Conservation (phyloP, 2,113 vertebrate species). For the Urocolius indicus region DNA sequence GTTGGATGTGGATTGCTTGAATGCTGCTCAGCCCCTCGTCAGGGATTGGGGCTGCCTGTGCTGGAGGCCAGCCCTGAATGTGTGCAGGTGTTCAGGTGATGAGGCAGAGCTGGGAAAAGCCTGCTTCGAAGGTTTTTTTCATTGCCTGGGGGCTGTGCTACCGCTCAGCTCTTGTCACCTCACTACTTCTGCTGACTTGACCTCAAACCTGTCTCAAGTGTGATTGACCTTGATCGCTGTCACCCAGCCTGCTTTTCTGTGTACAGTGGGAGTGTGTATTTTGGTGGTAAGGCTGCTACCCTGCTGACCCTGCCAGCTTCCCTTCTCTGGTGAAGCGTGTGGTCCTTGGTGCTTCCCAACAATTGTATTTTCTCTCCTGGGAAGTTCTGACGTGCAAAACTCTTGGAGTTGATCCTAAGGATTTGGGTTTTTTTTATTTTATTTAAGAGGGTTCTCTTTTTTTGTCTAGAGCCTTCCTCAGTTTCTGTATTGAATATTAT, state of each 20-base stretch:
- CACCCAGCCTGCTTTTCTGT: not conserved
- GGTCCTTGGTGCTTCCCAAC: not conserved
- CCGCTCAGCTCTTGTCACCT: not conserved
- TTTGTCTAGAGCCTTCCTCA: not conserved
- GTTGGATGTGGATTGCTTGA: not conserved
- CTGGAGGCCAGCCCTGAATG: not conserved
- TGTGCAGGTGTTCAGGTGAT: not conserved
- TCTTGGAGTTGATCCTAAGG: not conserved
- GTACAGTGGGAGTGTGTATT: not conserved
- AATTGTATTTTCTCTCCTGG: not conserved
- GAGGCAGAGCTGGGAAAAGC: not conserved
- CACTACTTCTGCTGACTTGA: fast-evolving
- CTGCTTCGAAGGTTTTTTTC: fast-evolving
- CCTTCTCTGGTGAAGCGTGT: not conserved
- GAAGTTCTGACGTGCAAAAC: not conserved
- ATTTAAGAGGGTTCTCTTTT: too few relatives aligned
- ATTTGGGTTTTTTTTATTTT: not conserved
- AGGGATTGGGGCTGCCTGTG: not conserved
- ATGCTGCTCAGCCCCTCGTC: too few relatives aligned
- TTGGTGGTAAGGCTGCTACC: not conserved
- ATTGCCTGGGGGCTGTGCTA: fast-evolving
- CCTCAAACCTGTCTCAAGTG: not conserved
- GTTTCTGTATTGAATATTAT: not conserved
- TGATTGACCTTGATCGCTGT: not conserved
- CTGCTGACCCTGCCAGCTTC: not conserved